Evolutionary conservation across 2,113 vertebrate genomes (phyloP), one percentile per base, ranked within the genome.

Genomic region (Vimba vimba): DNA sequence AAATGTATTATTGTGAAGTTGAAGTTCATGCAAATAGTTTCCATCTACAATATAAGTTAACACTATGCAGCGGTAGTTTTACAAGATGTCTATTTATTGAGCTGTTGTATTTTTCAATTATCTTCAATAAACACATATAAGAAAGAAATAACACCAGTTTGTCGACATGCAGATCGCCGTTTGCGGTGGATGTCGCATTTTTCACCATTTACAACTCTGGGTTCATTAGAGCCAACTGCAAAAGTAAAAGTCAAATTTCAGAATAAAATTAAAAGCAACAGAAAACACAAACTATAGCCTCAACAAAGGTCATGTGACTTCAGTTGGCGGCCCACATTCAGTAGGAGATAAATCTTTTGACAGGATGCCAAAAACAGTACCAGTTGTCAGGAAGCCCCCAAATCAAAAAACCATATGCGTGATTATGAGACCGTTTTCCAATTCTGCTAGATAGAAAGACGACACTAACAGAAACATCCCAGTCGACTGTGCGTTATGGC

Each of bases 1-100:
- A 89, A 91, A 91, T 84, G 78, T 60, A 91, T 91, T 81, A 87
- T 89, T 87, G 91, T 84, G 76, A 50, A 75, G 81, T 80, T 84
- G 85, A 92, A 90, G 88, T 87, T 94, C 95, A 95, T 95, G 94
- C 95, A 93, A 91, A 91, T 91, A 93, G 93, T 91, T 90, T 91
- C 88, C 92, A 91, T 88, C 87, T 87, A 92, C 84, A 88, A 74
- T 33, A 39, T 85, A 92, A 90, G 90, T 91, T 91, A 94, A 89
- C 91, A 94, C 91, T 80, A 92, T 78, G 84, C 91, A 91, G 92
- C 90, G 79, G 89, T 60, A 92, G 90, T 88, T 91, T 86, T 88
- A 94, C 92, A 92, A 89, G 90, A 92, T 91, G 88, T 88, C 77
- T 71, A 87, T 86, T 81, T 36, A 68, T 79, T 71, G 90, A 87